Conservation (phyloP, 2,113 vertebrate genomes). For the Malurus alboscapulatus region DNA sequence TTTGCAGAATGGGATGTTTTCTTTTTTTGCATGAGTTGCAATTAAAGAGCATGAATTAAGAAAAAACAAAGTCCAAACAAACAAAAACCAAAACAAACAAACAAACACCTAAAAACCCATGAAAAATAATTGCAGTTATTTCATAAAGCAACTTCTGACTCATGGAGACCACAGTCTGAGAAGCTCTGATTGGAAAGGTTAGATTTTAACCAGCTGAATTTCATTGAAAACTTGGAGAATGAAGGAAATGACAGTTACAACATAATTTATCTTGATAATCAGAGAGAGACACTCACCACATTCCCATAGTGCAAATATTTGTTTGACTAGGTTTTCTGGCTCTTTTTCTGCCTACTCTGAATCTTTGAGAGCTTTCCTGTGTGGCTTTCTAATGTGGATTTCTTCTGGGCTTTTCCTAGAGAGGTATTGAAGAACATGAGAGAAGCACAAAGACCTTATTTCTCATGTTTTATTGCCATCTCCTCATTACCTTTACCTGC, state of each 20-base stretch:
- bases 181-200: background rate
- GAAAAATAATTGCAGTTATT: background rate
- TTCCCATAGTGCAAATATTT: constrained; percentile 18
- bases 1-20: background rate
- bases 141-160: background rate
- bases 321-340: background rate
- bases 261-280: constrained; percentile 23
- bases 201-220: constrained; percentile 18
- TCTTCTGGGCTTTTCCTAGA: background rate
- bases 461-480: background rate
- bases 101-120: too few relatives aligned
- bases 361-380: background rate
- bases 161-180: background rate
- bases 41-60: background rate
- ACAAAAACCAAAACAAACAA: too few relatives aligned
- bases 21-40: background rate
- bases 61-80: background rate
- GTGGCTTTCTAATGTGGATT: background rate
- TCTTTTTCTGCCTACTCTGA: background rate
- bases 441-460: background rate
- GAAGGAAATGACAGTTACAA: background rate
- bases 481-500: background rate
- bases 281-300: background rate
- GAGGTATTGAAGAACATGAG: background rate
- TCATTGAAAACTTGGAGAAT: background rate